Evolutionary conservation across 2,113 vertebrate genomes (phyloP), one percentile per base, ranked within the genome.

Genomic region (Nannobrachium achirus): DNA sequence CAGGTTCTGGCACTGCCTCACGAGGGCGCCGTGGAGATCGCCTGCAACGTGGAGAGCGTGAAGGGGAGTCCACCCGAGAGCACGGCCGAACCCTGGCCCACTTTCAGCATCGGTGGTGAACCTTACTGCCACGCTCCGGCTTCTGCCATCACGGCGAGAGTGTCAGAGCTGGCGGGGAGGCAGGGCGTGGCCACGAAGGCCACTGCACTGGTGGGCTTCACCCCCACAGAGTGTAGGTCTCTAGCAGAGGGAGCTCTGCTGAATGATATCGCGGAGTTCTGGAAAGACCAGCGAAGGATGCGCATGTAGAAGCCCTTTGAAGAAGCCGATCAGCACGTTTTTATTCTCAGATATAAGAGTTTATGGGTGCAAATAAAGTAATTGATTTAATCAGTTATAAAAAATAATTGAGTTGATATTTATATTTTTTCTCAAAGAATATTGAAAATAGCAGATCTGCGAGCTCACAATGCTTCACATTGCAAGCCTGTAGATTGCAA

Each of bases 31-130:
- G 87, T 85, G 41, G 87, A 94, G 76, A 90, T 93, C 4, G 93
- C 90, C 60, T 93, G 92, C 64, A 94, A 91, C 0, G 64, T 94
- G 33, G 92, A 94, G 79, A 91, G 80, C 42, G 86, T 92, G 72
- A 64, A 66, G 10, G 82, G 83, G 8, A 4, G 10, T 15, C 58
- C 56, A 0, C 70, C 77, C 0, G 0, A 20, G 33, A 20, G 49
- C 38, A 3, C 8, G 71, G 55, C 73, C 7, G 33, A 85, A 44
- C 44, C 69, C 9, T 81, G 41, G 69, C 87, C 90, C 8, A 71
- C 77, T 33, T 93, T 89, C 33, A 67, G 0, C 61, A 40, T 92
- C 16, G 70, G 73, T 7, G 85, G 89, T 9, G 71, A 88, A 66
- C 14, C 6, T 0, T 93, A 91, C 73, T 89, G 59, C 14, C 89